phyloP scores from a whole-genome alignment of 2,113 vertebrate species.

The Lamprologus speciosus region DNA sequence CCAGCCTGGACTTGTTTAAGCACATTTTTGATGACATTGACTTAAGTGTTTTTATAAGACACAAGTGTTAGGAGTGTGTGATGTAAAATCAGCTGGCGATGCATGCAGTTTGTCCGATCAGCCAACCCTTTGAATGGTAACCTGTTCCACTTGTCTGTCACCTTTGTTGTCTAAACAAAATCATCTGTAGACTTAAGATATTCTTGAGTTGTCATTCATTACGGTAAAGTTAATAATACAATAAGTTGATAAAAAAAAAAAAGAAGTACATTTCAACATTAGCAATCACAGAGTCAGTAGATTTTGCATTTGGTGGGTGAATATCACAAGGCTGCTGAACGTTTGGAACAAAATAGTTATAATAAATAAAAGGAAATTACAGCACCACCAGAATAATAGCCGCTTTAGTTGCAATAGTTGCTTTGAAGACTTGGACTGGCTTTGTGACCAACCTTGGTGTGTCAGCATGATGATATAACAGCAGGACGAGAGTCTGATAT shows the following conservation, averaged over 20 bases:
- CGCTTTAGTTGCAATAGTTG: not conserved
- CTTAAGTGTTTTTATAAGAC: not conserved
- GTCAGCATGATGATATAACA: not conserved
- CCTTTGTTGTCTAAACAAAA: not conserved
- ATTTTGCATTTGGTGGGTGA: not conserved
- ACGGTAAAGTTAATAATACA: not conserved
- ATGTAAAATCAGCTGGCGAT: not conserved
- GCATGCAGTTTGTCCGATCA: not conserved
- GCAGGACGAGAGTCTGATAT: not conserved
- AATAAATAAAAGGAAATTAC: not conserved
- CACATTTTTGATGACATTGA: not conserved
- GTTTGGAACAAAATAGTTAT: not conserved
- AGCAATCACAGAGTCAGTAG: not conserved
- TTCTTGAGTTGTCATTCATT: not conserved
- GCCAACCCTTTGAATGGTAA: not conserved
- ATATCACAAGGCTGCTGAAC: not conserved
- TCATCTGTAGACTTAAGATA: not conserved
- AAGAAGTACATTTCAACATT: not conserved
- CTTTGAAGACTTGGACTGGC: not conserved
- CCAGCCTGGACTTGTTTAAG: slow-evolving; percentile 15
- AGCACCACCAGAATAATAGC: not conserved
- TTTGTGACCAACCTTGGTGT: not conserved
- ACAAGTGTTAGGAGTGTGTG: not conserved
- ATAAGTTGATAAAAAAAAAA: not conserved
- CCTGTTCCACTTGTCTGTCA: not conserved